A percentile compares a stretch with the other conserved stretches of the same genome.
phyloP scores from a whole-genome alignment of 2,888 invertebrate genomes.

The Drosophila kambysellisi region DNA sequence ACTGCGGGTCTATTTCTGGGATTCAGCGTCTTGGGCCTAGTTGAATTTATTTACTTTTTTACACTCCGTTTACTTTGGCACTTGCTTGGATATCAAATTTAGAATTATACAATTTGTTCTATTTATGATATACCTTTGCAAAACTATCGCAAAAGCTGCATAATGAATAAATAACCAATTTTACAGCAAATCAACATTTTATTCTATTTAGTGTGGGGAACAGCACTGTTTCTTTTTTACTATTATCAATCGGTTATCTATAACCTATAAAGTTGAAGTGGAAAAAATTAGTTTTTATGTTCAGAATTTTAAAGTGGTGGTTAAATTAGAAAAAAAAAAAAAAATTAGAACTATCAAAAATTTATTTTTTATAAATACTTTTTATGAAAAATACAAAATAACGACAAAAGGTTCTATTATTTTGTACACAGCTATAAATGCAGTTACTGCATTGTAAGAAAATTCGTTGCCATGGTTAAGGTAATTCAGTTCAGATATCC shows the following conservation, averaged over 20 bases:
- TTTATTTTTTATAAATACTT: neutral
- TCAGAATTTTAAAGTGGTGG: neutral
- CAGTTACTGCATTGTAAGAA: neutral
- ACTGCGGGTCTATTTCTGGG: conserved; percentile 92
- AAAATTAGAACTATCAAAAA: neutral
- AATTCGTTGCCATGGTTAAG: neutral
- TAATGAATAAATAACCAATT: neutral
- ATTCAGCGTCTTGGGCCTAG: conserved; percentile 91
- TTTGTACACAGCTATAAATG: neutral
- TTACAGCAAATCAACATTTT: neutral
- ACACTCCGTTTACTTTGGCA: conserved; percentile 89
- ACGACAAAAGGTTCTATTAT: neutral
- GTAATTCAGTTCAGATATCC: neutral
- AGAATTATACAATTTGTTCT: neutral
- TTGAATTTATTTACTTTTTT: conserved; percentile 91
- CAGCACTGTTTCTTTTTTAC: neutral
- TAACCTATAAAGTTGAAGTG: no score
- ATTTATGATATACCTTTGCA: neutral
- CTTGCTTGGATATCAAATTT: conserved; percentile 80
- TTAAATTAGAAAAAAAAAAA: neutral
- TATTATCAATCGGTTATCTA: neutral
- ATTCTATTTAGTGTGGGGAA: neutral
- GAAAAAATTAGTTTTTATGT: neutral
- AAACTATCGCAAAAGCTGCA: neutral
- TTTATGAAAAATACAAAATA: neutral